Evolutionary conservation across 92 coral and sea anemone species (phyloP), one percentile per base, ranked within the genome.

Genomic region (Palythoa heliodiscus): DNA sequence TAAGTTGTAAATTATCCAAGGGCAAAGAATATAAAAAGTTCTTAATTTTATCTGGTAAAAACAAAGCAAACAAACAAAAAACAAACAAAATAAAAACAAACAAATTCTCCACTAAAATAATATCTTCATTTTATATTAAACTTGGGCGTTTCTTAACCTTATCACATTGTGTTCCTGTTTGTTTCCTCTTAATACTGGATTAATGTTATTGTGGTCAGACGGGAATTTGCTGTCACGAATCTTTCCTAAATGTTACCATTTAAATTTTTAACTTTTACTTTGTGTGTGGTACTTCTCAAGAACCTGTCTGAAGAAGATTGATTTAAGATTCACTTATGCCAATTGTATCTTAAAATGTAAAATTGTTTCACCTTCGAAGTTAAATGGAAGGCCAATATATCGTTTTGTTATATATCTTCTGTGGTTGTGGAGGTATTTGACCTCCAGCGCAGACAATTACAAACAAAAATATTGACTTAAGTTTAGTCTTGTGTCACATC

Each of bases 171-270:
- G 5, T 17, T 9, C 22, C 2, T 63, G 69, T 19, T 63, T n/a
- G 69, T 3, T 63, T 63, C 19, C 69, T n/a, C 25, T 23, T 10
- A 20, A 63, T 19, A 63, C 69, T n/a, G 23, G 9, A 63, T 63
- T 63, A n/a, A 17, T 63, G 11, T n/a, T 19, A 24, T n/a, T 63
- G 69, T n/a, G 69, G 69, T 63, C 35, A 63, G 69, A 5, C 9
- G 9, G 11, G 69, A 63, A 63, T 63, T 63, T 63, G 35, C 69
- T 63, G 69, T 63, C 69, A 63, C 69, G 69, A 63, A 63, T 19
- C 25, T n/a, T 60, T 60, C 19, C 1, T n/a, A 19, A n/a, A 24
- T 63, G 35, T 23, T 63, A 19, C 25, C 69, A 63, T 63, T n/a
- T 63, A 24, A 63, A 63, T 63, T n/a, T 63, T 19, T 22, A n/a